Base-by-base conservation (phyloP, 2,797 vertebrate species). In the Micromesistius poutassou region DNA sequence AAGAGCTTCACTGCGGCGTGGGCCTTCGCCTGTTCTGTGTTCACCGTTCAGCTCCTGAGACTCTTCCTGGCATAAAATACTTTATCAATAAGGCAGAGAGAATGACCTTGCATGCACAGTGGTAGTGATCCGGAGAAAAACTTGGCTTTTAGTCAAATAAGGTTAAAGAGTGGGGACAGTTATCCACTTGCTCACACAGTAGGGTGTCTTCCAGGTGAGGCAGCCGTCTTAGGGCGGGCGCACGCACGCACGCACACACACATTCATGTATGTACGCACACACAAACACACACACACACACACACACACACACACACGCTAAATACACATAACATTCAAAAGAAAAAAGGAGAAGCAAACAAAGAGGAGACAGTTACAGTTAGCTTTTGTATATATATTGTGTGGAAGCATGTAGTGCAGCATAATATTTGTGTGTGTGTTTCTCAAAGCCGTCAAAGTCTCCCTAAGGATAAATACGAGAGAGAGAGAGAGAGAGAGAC, bases 141-240 rank as follows among this genome's bases (percentile, higher is more conserved):
- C 62, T 9, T 68, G 62, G 25, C 8, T 62, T 68, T 68, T 25
- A 68, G 62, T 28, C 62, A 68, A 28, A 13, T 68, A 28, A 1
- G 22, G 22, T 22, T 62, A 25, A 68, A 28, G 9, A 12, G 25
- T 12, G 62, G 62, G 28, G 62, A 30, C 7, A 68, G 62, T 25
- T 28, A 28, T 28, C 0, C 50, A 38, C 71, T 31, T 71, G 35
- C 71, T 35, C 22, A 73, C 81, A 79, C 35, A 38, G 72, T 78
- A 46, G 62, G 73, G 25, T 19, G 66, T 79, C 7, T 77, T 5
- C 40, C 2, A 74, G 13, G 14, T 55, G 68, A 25, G 10, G 9
- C 16, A 33, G 14, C 42, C 31, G 25, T 75, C 36, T 36, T 70
- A 9, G 22, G 9, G n/a, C 35, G 14, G 12, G 55, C 28, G 33